Evolutionary conservation across 2,888 invertebrate genomes (phyloP).

Genomic region (Napeogenes sylphis): DNA sequence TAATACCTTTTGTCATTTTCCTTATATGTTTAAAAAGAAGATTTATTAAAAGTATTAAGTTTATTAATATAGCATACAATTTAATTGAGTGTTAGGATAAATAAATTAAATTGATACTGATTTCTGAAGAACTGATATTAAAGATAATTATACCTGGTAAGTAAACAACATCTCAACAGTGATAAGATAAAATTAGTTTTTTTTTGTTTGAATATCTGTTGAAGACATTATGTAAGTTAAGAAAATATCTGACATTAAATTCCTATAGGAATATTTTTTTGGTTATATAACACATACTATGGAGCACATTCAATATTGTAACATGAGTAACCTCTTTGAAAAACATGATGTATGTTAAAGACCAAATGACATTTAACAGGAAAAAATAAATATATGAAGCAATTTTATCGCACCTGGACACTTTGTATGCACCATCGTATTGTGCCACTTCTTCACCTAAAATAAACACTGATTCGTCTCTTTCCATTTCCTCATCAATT

Average conservation of each 20-base stretch:
- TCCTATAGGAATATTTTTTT: conserved; percentile 42
- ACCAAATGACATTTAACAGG: background rate
- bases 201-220: no score
- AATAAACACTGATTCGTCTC: conserved; percentile 93
- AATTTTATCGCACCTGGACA: conserved; percentile 75
- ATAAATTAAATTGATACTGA: no score
- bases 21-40: background rate
- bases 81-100: no score
- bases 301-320: background rate
- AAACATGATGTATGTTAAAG: conserved; percentile 5
- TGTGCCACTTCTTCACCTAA: conserved; percentile 99
- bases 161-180: no score
- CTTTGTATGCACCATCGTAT: conserved; percentile 99
- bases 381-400: background rate
- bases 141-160: no score
- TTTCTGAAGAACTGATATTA: no score
- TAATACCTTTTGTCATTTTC: background rate
- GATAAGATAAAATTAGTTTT: no score
- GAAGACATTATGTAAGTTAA: conserved; percentile 17
- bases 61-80: no score
- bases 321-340: conserved; percentile 7
- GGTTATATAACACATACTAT: conserved; percentile 55
- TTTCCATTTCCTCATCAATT: conserved; percentile 96
- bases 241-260: background rate
- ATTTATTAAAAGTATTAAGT: no score